Conservation (phyloP, 2,797 vertebrate genomes). For the Crocidura indochinensis region DNA sequence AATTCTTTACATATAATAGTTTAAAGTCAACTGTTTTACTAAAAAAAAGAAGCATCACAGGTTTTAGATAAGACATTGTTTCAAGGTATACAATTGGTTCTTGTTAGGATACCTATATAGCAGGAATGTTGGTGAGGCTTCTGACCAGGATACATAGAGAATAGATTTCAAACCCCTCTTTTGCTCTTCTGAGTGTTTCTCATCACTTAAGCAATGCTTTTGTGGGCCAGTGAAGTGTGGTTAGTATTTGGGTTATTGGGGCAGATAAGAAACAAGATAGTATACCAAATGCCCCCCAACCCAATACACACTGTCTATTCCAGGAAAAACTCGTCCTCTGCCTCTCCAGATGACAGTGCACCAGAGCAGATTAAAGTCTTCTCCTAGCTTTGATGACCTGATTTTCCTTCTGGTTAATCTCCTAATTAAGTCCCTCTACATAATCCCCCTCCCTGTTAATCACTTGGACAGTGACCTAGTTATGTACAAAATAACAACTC, state of each 20-base stretch:
- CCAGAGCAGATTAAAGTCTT: slow-evolving; percentile 70
- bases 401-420: slow-evolving; percentile 78
- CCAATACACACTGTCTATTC: neutral
- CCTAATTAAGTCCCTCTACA: slow-evolving; percentile 71
- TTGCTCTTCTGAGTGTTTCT: neutral
- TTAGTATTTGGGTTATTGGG: neutral
- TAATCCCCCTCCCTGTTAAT: slow-evolving; percentile 62
- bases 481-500: slow-evolving; percentile 56
- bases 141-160: neutral
- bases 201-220: neutral
- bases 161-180: neutral
- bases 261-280: neutral
- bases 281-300: neutral
- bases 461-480: slow-evolving; percentile 78
- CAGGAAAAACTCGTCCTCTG: neutral
- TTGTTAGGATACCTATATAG: neutral
- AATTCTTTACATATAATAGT: no score
- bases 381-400: slow-evolving; percentile 49
- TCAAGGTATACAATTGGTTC: rapidly evolving
- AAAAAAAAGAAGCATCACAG: neutral
- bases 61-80: neutral
- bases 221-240: neutral
- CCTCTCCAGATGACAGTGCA: neutral
- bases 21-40: no score
- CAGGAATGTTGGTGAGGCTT: rapidly evolving